A percentile compares a stretch with the other conserved stretches of the same genome.
Evolutionary conservation across 2,797 vertebrate genomes (phyloP).

Genomic region (Lutjanus argentimaculatus): DNA sequence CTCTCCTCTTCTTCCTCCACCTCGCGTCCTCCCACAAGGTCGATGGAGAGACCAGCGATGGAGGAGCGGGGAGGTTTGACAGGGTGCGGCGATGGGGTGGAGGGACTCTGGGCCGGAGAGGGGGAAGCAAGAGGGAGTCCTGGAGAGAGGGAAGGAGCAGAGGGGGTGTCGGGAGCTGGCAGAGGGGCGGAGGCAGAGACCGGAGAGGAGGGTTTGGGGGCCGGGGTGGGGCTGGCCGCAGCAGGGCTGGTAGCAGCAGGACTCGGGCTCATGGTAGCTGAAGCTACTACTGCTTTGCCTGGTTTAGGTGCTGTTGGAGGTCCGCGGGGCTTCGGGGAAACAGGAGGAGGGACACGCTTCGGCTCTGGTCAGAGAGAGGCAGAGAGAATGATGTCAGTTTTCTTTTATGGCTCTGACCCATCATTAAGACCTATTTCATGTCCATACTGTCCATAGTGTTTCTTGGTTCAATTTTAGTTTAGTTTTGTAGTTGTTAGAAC

Average conservation of each 20-base stretch:
- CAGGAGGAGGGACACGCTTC: conserved; percentile 92
- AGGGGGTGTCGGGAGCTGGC: conserved; percentile 73
- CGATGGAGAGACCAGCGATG: conserved; percentile 87
- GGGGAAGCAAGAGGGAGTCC: conserved; percentile 74
- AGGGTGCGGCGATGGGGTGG: conserved; percentile 88
- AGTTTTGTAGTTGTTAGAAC: too few species aligned
- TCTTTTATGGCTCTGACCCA: too few species aligned
- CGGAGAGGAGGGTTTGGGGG: conserved; percentile 68
- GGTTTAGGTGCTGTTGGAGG: conserved; percentile 90
- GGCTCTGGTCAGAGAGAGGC: conserved; percentile 81
- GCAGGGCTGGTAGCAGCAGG: conserved; percentile 67
- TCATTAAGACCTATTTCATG: too few species aligned
- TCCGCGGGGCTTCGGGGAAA: conserved; percentile 94
- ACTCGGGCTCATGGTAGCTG: conserved; percentile 67
- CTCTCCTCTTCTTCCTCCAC: conserved; percentile 84
- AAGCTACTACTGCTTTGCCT: conserved; percentile 75
- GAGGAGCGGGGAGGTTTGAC: conserved; percentile 95
- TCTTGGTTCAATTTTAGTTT: too few species aligned
- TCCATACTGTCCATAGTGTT: too few species aligned
- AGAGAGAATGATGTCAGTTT: conserved; percentile 15
- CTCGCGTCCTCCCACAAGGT: conserved; percentile 70
- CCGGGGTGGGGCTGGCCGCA: conserved; percentile 68
- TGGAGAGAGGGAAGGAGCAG: conserved; percentile 77
- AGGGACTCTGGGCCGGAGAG: conserved; percentile 85
- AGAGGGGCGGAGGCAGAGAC: conserved; percentile 57